Base-by-base conservation (phyloP, 1,140 invertebrate genomes). In the Procambarus clarkii region DNA sequence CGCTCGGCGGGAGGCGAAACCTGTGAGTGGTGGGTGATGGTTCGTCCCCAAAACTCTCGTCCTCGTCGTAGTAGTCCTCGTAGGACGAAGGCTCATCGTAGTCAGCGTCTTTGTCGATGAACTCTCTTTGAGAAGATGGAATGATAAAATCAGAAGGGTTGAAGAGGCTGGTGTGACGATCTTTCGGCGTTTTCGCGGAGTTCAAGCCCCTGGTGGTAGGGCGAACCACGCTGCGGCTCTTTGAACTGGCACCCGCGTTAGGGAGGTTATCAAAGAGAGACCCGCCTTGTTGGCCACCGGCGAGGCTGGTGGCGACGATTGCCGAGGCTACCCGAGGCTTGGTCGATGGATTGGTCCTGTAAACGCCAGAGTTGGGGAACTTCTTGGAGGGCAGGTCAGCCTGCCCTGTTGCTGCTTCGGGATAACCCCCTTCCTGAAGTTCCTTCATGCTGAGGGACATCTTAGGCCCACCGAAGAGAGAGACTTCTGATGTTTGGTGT, bases 371-470 rank as follows among this genome's bases (percentile, higher is more conserved):
- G 21, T 9, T 58, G 24, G 84, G 46, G 24, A 86, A 9, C 13
- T 18, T 45, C 9, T 7, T 11, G 8, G 71, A 44, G 15, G 48
- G 58, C 13, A 58, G 24, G 48, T 24, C n/a, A 9, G 8, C 81
- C n/a, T 34, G 15, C 9, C 18, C 24, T 11, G 45, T 34, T 69
- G 54, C 24, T 21, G 13, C 83, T 15, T 48, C 44, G n/a, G n/a
- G 21, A 21, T 48, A 71, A 0, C 24, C 69, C 46, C 18, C 50
- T 44, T 77, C 50, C 54, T 69, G 77, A 13, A 86, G 74, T 18
- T 79, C 82, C 77, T 91, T 91, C 7, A 85, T n/a, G 45, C 89
- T 91, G 50, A 84, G 89, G 54, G 89, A 91, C 82, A 86, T 86
- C 89, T 85, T 79, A 9, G 71, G 58, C 44, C 89, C 89, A 2